Conservation (phyloP, 2,888 invertebrate genomes). For the Aphrophora alni region DNA sequence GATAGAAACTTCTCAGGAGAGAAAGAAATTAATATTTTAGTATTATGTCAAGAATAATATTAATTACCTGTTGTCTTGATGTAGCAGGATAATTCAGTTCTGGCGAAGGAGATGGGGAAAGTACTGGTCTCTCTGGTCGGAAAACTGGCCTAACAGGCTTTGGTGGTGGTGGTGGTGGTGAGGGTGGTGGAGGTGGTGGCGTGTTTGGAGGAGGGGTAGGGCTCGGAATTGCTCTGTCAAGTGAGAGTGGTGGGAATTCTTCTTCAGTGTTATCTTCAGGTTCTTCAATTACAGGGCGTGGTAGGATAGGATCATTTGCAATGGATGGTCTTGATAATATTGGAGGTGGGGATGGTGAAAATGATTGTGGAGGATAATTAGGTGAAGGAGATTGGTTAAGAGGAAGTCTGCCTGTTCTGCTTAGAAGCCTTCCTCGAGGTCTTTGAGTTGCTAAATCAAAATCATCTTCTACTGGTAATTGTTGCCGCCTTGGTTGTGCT, state of each 20-base stretch:
- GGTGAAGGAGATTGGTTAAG: background rate
- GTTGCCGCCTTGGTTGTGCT: background rate
- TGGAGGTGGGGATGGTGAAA: slow-evolving; percentile 50
- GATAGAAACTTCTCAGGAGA: too few relatives aligned
- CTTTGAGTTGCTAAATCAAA: background rate
- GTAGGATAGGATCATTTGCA: slow-evolving; percentile 47
- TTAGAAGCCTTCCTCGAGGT: background rate
- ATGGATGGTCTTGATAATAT: slow-evolving; percentile 31
- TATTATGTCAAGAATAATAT: too few relatives aligned
- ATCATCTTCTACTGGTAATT: background rate
- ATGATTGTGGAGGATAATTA: slow-evolving; percentile 30
- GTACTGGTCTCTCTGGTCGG: slow-evolving; percentile 36
- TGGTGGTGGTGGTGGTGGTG: slow-evolving; percentile 39
- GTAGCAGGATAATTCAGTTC: slow-evolving; percentile 43
- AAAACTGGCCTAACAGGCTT: slow-evolving; percentile 35
- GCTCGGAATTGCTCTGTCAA: slow-evolving; percentile 55
- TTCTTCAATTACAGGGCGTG: slow-evolving; percentile 56
- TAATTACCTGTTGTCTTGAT: slow-evolving; percentile 45
- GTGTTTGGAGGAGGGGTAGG: slow-evolving; percentile 17
- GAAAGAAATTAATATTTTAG: too few relatives aligned
- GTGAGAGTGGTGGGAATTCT: slow-evolving; percentile 58
- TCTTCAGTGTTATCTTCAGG: slow-evolving; percentile 60
- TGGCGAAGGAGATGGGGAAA: slow-evolving; percentile 35
- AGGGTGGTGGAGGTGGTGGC: slow-evolving; percentile 40
- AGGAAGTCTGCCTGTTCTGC: background rate